phyloP scores from a whole-genome alignment of 2,888 invertebrate species.

The Sesamia inferens region DNA sequence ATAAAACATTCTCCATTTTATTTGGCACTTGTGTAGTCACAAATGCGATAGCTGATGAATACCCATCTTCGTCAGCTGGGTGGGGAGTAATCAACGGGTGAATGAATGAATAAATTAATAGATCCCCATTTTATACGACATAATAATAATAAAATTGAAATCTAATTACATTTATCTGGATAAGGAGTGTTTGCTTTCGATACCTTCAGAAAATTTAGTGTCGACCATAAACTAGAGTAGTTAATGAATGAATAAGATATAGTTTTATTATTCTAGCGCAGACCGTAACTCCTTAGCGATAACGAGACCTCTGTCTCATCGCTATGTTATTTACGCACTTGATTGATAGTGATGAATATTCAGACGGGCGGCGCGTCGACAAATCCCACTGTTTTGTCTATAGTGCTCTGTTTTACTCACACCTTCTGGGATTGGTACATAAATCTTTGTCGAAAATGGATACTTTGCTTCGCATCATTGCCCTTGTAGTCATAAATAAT shows the following conservation, averaged over 20 bases:
- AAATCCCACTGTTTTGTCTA: slow-evolving; percentile 76
- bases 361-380: slow-evolving; percentile 73
- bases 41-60: neutral
- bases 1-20: neutral
- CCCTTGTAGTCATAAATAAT: slow-evolving; percentile 71
- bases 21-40: neutral
- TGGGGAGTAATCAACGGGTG: slow-evolving; percentile 27
- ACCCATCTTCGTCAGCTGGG: slow-evolving; percentile 7
- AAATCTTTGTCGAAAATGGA: slow-evolving; percentile 78
- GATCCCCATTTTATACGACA: slow-evolving; percentile 19
- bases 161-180: slow-evolving; percentile 48
- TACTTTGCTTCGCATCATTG: slow-evolving; percentile 73
- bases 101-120: slow-evolving; percentile 40
- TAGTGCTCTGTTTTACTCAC: slow-evolving; percentile 69
- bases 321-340: slow-evolving; percentile 79
- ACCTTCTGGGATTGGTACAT: slow-evolving; percentile 80
- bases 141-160: slow-evolving; percentile 47
- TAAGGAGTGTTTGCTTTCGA: slow-evolving; percentile 50
- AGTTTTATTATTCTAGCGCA: slow-evolving; percentile 69
- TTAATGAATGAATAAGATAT: slow-evolving; percentile 66
- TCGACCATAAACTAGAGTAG: slow-evolving; percentile 47
- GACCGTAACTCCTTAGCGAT: slow-evolving; percentile 75
- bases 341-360: slow-evolving; percentile 86
- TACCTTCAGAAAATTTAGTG: slow-evolving; percentile 53
- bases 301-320: slow-evolving; percentile 76